Base-by-base conservation (phyloP, 1,140 invertebrate species). In the Pararge aegeria region DNA sequence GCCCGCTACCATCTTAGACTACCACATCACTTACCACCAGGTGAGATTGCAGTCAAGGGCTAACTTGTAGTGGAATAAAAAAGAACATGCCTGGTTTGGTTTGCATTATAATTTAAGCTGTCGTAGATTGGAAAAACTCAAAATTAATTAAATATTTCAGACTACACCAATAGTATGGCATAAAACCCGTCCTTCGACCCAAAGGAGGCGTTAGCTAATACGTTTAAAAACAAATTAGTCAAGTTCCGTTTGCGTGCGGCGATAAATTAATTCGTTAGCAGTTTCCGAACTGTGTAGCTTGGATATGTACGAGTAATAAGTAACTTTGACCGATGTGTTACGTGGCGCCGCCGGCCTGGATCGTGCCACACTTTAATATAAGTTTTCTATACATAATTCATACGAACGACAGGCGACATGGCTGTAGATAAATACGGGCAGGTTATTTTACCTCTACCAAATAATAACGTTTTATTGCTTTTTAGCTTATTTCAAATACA, bases 241-340 rank as follows among this genome's bases (percentile, higher is more conserved):
- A 34, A 34, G 30, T 34, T 34, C 37, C 15, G 16, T 55, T 59
- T 42, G 56, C 56, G 56, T 59, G 56, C 15, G 21, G 56, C 56
- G 27, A 42, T 50, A 59, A 59, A 59, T 59, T 51, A 59, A 59
- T 59, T 30, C 49, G 56, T 59, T 52, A 59, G 38, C 49, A 49
- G 37, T 59, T 59, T 59, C 56, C 56, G 49, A 52, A 34, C 49
- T 29, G 18, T 16, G 20, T 50, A 34, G 27, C 38, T 16, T 30
- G 13, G 56, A 52, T 51, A 59, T 44, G 30, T 29, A 21, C 12
- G 9, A 18, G 16, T 20, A 44, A 44, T 19, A 10, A n/a, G 42
- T 46, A 20, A 46, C 16, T 46, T 46, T 20, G 19, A 46, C 4
- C 16, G 42, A 46, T n/a, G 42, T 12, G 13, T 16, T n/a, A n/a